Base-by-base conservation (phyloP, 1,140 invertebrate species). In the Heliconius himera region DNA sequence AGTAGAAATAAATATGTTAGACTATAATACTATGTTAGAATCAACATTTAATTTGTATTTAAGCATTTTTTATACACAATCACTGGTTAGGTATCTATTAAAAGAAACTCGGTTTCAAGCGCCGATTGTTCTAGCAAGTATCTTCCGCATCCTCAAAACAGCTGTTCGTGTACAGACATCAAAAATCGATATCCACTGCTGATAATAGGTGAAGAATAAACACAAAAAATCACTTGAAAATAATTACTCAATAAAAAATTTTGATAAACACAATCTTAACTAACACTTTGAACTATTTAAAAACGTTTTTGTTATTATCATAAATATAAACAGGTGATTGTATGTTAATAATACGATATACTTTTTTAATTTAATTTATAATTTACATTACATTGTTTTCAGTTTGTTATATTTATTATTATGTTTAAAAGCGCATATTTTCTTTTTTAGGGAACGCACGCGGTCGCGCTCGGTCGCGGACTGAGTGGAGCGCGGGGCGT, bases 161-260 rank as follows among this genome's bases (percentile, higher is more conserved):
- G 91, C 91, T 94, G 92, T 92, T 93, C 84, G 83, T 81, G 18
- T 81, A 82, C 38, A 88, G 85, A 87, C 83, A 81, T 81, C 83
- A 81, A 86, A 85, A 94, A 94, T 94, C 92, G 87, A 94, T 94
- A 93, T 85, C 85, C 82, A 81, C 85, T 83, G 84, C 85, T 70
- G 80, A 29, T 29, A 22, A 60, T 22, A 9, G 13, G 3, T 22
- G 22, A 22, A 4, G n/a, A 22, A 60, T 66, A 66, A 66, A 66
- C 9, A 26, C 60, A 11, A 13, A 29, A 66, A 29, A 2, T 66
- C 60, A 66, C 60, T 29, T 26, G 26, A 26, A 66, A 26, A 13
- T 66, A 22, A 56, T 26, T 66, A 66, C 16, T 29, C 13, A 26
- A 66, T 66, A 16, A 66, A 26, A 26, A 66, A 8, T 20, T 29